Evolutionary conservation across 2,888 invertebrate genomes (phyloP), one percentile per base, ranked within the genome.

Genomic region (Antheraea assamensis): DNA sequence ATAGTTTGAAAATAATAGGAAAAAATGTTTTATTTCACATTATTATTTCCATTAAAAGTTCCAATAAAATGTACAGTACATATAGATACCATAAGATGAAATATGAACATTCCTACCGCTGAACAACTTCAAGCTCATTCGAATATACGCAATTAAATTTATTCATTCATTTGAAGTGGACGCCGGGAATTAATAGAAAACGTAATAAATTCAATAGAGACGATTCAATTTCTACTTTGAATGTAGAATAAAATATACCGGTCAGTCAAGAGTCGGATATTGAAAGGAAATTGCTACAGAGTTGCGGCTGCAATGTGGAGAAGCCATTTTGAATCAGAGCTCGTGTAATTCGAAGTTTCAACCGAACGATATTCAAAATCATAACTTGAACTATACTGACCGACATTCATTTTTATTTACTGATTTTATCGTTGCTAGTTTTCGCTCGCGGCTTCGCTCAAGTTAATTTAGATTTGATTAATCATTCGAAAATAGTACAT

Each of bases 151-250:
- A 58, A 58, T n/a, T 58, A 58, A 58, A 58, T 58, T 58, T 17
- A 64, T 64, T 17, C 61, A 15, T 64, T 64, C 27, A 64, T 64
- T 64, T 64, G 27, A 30, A 64, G 17, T 17, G 61, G 17, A 64
- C 27, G 17, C 27, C 27, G 30, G 27, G 61, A 30, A 64, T 17
- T 64, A 64, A 64, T 64, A 30, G 61, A 8, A 64, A 30, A 30
- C 30, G 27, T 64, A 64, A 64, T 64, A 64, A 64, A 64, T 64
- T 64, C 61, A 64, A 64, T 64, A 64, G 61, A 64, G 61, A 17
- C 61, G 61, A 30, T 30, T 64, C 61, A 30, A 30, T 64, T 64
- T 64, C 30, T 17, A 64, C 3, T 64, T 64, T 15, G 27, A 64
- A 64, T 27, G 61, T 64, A 64, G 15, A 27, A 27, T 30, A 64